A percentile compares a stretch with the other conserved stretches of the same genome.
phyloP scores from a whole-genome alignment of 2,888 invertebrate species.

The Pinctada fucata region DNA sequence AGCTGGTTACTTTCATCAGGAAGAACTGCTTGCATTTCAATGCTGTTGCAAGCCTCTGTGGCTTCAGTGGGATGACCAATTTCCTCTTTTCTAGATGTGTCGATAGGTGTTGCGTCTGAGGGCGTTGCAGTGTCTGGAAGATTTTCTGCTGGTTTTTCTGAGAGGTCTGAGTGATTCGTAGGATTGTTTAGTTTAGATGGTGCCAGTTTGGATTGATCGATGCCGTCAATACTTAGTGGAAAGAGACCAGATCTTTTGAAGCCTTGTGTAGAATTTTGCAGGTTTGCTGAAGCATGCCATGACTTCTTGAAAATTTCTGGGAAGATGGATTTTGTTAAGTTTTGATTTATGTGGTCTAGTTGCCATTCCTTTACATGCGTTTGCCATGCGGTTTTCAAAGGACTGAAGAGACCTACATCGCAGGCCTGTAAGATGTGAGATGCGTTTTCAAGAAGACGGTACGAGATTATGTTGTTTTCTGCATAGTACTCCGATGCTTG shows the following conservation, averaged over 20 bases:
- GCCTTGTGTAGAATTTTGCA: conserved; percentile 34
- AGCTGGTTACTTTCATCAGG: no score
- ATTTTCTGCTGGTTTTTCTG: no score
- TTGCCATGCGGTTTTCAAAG: conserved; percentile 42
- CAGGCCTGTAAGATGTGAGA: conserved; percentile 38
- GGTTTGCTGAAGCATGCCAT: conserved; percentile 29
- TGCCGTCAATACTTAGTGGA: conserved; percentile 11
- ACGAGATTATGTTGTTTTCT: conserved; percentile 31
- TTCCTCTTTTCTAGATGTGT: no score
- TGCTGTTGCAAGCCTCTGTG: not conserved
- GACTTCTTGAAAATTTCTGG: conserved; percentile 36
- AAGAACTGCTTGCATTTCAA: no score
- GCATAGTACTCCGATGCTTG: conserved; percentile 26
- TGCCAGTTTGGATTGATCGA: not conserved
- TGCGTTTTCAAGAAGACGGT: conserved; percentile 42
- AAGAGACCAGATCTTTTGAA: conserved; percentile 35
- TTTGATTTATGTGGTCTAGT: conserved; percentile 35
- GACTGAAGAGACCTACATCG: conserved; percentile 34
- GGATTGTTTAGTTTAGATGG: not conserved
- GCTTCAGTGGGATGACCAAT: not conserved
- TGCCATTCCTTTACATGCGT: conserved; percentile 37
- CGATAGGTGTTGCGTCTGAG: no score
- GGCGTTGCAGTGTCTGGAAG: no score
- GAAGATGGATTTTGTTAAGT: conserved; percentile 35
- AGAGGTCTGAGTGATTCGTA: no score